phyloP scores from a whole-genome alignment of 1,140 invertebrate genomes.

The Diorhabda carinulata region DNA sequence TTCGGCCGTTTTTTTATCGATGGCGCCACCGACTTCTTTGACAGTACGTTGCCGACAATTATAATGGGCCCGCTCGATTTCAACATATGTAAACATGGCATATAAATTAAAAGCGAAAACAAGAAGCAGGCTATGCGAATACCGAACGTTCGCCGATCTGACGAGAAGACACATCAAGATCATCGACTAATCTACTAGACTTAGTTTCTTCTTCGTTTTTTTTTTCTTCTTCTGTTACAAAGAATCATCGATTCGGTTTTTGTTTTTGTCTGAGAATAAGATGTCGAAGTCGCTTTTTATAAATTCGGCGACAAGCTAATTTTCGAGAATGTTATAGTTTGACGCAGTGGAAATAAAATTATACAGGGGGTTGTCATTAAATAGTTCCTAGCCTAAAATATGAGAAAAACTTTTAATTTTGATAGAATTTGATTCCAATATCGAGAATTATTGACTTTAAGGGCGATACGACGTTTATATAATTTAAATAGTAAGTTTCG shows the following conservation, averaged over 20 bases:
- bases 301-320: slow-evolving; percentile 5
- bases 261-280: slow-evolving; percentile 10
- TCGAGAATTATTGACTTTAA: too few relatives aligned
- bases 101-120: slow-evolving; percentile 16
- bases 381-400: too few relatives aligned
- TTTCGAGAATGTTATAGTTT: slow-evolving; percentile 2
- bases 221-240: slow-evolving; percentile 2
- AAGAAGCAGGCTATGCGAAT: slow-evolving; percentile 10
- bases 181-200: slow-evolving; percentile 7
- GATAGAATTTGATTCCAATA: too few relatives aligned
- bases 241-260: slow-evolving; percentile 5
- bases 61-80: slow-evolving; percentile 20
- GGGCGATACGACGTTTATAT: too few relatives aligned
- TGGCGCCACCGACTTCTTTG: slow-evolving; percentile 19
- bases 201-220: neutral
- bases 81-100: slow-evolving; percentile 19
- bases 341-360: neutral
- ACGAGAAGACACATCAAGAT: slow-evolving; percentile 17
- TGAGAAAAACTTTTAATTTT: too few relatives aligned
- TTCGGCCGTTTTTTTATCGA: slow-evolving; percentile 19
- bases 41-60: slow-evolving; percentile 19
- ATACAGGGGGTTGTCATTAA: too few relatives aligned
- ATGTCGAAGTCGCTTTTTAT: neutral
- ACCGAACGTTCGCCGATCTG: slow-evolving; percentile 8
- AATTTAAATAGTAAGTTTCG: too few relatives aligned